Evolutionary conservation across 2,888 invertebrate genomes (phyloP).

Genomic region (Tupiocoris notatus): DNA sequence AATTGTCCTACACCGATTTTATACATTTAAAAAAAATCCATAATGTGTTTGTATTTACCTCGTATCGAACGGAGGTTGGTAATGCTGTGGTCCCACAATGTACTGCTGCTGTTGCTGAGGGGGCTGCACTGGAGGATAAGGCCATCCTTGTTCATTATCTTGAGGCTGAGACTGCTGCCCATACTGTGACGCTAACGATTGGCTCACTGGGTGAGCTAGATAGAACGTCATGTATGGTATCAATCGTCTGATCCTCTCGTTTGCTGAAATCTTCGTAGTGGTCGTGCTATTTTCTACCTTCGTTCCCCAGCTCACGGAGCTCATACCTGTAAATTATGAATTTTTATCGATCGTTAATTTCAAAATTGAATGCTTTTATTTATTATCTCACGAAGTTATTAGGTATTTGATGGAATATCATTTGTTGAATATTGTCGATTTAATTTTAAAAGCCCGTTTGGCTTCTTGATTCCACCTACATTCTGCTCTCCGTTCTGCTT

Average conservation of each 20-base stretch:
- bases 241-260: slow-evolving; percentile 63
- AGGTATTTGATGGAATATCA: no score
- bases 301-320: slow-evolving; percentile 14
- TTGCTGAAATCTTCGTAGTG: slow-evolving; percentile 37
- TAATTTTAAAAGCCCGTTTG: no score
- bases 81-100: slow-evolving; percentile 10
- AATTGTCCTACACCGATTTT: no score
- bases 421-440: no score
- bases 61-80: slow-evolving; percentile 14
- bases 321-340: slow-evolving; percentile 37
- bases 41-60: slow-evolving; percentile 19
- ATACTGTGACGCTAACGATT: slow-evolving; percentile 31
- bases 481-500: no score
- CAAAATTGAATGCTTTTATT: no score
- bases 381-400: no score
- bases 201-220: slow-evolving; percentile 52
- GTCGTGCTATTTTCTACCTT: slow-evolving; percentile 35
- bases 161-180: slow-evolving; percentile 25
- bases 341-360: no score
- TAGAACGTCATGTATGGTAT: slow-evolving; percentile 84
- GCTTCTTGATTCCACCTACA: no score
- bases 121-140: slow-evolving; percentile 22
- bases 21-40: no score
- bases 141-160: slow-evolving; percentile 17
- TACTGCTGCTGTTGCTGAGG: slow-evolving; percentile 26